Conservation (phyloP, 2,888 invertebrate species). For the Epistrophe grossulariae region DNA sequence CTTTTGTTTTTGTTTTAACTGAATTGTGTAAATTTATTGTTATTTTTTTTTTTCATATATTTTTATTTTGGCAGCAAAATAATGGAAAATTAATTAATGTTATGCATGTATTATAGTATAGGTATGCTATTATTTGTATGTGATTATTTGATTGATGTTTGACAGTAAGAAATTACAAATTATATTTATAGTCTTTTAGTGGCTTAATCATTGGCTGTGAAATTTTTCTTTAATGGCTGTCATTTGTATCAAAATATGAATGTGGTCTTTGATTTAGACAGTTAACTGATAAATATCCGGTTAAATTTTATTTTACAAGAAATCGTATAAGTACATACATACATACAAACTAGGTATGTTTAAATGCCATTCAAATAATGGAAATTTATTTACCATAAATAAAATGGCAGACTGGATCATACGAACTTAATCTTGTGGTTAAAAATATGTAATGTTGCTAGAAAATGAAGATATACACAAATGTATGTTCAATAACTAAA, state of each 20-base stretch:
- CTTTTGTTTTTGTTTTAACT: conserved; percentile 21
- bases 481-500: too few relatives aligned
- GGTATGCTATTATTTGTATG: neutral
- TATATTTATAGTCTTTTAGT: conserved; percentile 27
- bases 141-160: conserved; percentile 42
- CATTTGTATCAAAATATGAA: conserved; percentile 10
- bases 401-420: too few relatives aligned
- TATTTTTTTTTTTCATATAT: conserved; percentile 14
- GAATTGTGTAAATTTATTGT: conserved; percentile 24
- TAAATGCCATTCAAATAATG: too few relatives aligned
- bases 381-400: too few relatives aligned
- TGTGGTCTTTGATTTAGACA: neutral
- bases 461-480: too few relatives aligned
- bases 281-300: too few relatives aligned
- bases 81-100: conserved; percentile 30
- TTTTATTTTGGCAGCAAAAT: conserved; percentile 37
- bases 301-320: too few relatives aligned
- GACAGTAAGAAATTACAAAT: conserved; percentile 28
- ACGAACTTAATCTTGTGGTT: too few relatives aligned
- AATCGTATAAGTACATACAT: too few relatives aligned
- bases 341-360: too few relatives aligned
- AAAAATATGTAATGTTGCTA: too few relatives aligned
- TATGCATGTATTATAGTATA: neutral
- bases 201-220: conserved; percentile 31
- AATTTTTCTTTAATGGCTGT: conserved; percentile 3